phyloP scores from a whole-genome alignment of 2,888 invertebrate genomes.

The Drosophila neoperkinsi region DNA sequence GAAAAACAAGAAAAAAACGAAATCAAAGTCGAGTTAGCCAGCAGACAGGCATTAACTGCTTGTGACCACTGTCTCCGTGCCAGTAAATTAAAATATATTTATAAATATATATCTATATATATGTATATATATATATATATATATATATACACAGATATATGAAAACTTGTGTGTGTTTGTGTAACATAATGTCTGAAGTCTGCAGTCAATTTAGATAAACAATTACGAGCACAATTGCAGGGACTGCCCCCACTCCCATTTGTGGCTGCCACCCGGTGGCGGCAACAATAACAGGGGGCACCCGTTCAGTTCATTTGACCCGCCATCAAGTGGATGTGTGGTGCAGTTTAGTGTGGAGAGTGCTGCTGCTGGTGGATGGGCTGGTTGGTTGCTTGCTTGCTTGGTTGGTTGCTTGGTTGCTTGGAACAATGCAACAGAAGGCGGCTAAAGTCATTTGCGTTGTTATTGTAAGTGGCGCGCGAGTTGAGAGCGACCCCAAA shows the following conservation, averaged over 20 bases:
- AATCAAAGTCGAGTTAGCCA: not conserved
- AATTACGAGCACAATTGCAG: constrained; percentile 74
- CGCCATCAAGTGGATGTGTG: constrained; percentile 62
- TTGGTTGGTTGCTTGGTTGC: not conserved
- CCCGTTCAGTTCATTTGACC: constrained; percentile 75
- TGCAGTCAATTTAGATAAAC: constrained; percentile 77
- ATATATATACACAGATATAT: not conserved
- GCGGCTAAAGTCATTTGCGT: constrained; percentile 45
- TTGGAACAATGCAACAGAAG: constrained; percentile 52
- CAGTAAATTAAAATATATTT: constrained; percentile 36
- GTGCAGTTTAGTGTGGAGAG: constrained; percentile 1
- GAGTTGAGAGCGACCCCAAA: constrained; percentile 55
- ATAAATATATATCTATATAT: constrained; percentile 31
- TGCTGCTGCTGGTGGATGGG: constrained; percentile 9
- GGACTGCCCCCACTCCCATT: constrained; percentile 3
- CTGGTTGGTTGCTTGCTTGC: not conserved
- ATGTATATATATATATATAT: constrained; percentile 17
- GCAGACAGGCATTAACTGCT: constrained; percentile 20
- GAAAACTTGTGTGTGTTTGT: constrained; percentile 4
- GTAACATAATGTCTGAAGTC: constrained; percentile 51
- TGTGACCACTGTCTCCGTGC: constrained; percentile 29
- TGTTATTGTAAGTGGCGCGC: constrained; percentile 51
- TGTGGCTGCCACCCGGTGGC: constrained; percentile 15
- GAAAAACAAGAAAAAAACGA: too few relatives aligned
- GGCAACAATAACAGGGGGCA: constrained; percentile 23